Evolutionary conservation across 2,888 invertebrate species (phyloP).

Genomic region (Melipona bicolor): DNA sequence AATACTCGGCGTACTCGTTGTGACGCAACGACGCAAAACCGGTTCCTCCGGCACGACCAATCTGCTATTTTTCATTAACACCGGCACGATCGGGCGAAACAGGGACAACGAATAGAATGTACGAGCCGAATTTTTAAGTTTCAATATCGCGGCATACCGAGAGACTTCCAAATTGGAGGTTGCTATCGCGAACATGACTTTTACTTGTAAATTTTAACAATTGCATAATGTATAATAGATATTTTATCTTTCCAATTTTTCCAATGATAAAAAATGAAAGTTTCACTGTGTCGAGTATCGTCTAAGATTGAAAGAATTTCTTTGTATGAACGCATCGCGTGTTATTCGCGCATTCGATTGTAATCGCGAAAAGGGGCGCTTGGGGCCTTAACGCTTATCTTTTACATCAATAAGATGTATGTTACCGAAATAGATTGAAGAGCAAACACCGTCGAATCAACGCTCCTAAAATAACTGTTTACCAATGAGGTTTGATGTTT

Average conservation of each 20-base stretch:
- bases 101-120: not conserved
- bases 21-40: conserved; percentile 41
- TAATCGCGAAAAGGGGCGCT: not conserved
- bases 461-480: conserved; percentile 42
- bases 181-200: not conserved
- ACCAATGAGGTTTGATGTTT: conserved; percentile 8
- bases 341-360: not conserved
- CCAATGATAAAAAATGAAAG: too few relatives aligned
- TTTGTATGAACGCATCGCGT: too few relatives aligned
- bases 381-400: not conserved
- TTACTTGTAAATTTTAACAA: not conserved
- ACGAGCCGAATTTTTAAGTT: not conserved
- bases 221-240: not conserved
- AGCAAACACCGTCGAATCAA: conserved; percentile 14
- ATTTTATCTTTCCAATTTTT: not conserved
- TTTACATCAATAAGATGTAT: conserved; percentile 27
- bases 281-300: too few relatives aligned
- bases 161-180: not conserved
- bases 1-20: not conserved
- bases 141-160: too few relatives aligned
- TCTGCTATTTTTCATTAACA: conserved; percentile 47
- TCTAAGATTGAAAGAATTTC: too few relatives aligned
- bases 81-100: not conserved
- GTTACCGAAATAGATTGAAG: conserved; percentile 33
- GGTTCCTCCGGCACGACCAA: conserved; percentile 25